Evolutionary conservation across 2,113 vertebrate species (phyloP), one percentile per base, ranked within the genome.

Genomic region (Malurus alboscapulatus): DNA sequence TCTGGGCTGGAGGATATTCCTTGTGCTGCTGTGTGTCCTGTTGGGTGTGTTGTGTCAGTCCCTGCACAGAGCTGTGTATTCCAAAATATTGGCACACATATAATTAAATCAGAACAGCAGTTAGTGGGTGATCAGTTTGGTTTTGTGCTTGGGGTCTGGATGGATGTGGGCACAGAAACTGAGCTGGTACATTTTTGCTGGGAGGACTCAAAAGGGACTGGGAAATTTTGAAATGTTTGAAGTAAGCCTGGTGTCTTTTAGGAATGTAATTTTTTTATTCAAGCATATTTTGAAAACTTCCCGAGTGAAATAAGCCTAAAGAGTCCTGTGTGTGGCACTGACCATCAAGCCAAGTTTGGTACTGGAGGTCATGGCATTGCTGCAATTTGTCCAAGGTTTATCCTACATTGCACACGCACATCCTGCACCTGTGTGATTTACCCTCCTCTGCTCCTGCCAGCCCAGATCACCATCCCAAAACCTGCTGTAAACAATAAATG

Each of bases 331-430:
- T 2, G 3, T 20, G 44, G 16, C 18, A 27, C 51, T 34, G 40
- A 40, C 16, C 47, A 59, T 36, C 61, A 63, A 77, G 20, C 17
- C 54, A 34, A 10, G 4, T 80, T 85, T 55, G 71, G 44, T 63
- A 20, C n/a, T 44, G 50, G 19, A 34, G 3, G 14, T 63, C 16
- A 6, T 14, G 67, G 42, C 32, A 25, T 29, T 14, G 12, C 29
- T 73, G 62, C 27, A 42, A 17, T 47, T 87, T 65, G 44, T 36
- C 17, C 40, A 45, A 48, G n/a, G 16, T 63, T 68, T 68, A 51
- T 12, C 32, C 15, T 5, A 4, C 7, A 1, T 32, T 44, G 17
- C 29, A 42, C 25, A 38, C 34, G 6, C 2, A 0, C 2, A 1
- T 40, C 18, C 40, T 75, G 30, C 48, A 68, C 57, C 20, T 12